Percentiles rank a stretch among this genome's conserved stretches.
Evolutionary conservation across 2,888 invertebrate genomes (phyloP).

Genomic region (Drosophila falleni): DNA sequence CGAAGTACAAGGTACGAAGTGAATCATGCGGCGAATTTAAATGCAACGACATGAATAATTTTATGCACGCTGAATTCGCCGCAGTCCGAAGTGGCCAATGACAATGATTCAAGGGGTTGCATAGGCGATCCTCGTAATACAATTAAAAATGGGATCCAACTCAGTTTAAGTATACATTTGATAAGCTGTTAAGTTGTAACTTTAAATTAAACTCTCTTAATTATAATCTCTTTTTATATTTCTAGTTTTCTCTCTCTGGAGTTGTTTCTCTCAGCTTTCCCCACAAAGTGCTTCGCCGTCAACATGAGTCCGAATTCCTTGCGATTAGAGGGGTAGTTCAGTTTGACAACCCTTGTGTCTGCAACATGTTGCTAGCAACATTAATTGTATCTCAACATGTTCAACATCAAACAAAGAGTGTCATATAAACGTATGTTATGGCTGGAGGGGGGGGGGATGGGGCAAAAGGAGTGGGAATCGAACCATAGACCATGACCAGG

Average conservation of each 20-base stretch:
- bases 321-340: slow-evolving; percentile 8
- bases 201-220: neutral
- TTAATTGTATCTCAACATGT: slow-evolving; percentile 7
- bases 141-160: neutral
- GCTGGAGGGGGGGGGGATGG: neutral
- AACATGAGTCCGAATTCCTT: slow-evolving; percentile 16
- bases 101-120: neutral
- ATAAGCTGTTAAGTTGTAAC: neutral
- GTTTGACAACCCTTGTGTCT: neutral
- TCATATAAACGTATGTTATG: slow-evolving; percentile 10
- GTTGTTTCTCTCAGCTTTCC: neutral
- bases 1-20: slow-evolving; percentile 11
- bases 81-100: slow-evolving; percentile 2
- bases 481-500: slow-evolving; percentile 58
- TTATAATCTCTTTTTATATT: neutral
- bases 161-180: neutral
- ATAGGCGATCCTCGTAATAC: slow-evolving; percentile 9
- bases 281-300: slow-evolving; percentile 2
- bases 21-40: slow-evolving; percentile 33
- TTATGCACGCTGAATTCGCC: neutral
- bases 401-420: slow-evolving; percentile 1
- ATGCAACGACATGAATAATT: neutral
- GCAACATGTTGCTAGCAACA: slow-evolving; percentile 44
- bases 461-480: slow-evolving; percentile 22
- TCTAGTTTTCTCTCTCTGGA: neutral